Base-by-base conservation (phyloP, 1,140 invertebrate species). In the Goniozus legneri region DNA sequence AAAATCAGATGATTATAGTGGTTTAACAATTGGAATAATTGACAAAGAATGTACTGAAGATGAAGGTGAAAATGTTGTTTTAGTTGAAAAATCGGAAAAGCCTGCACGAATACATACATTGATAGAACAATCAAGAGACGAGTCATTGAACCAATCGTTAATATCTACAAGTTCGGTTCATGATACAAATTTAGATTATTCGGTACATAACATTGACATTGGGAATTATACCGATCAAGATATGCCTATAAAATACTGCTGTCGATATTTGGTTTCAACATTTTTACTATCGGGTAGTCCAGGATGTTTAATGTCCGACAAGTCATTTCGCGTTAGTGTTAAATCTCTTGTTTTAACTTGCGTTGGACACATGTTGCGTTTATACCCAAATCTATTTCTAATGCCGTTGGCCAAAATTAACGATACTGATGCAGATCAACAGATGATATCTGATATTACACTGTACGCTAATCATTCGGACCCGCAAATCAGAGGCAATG, bases 341-440 rank as follows among this genome's bases (percentile, higher is more conserved):
- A 93, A 94, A 76, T 84, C 87, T 1, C 79, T 92, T 22, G 87
- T 90, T 1, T 62, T 94, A 3, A 83, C 80, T 22, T 92, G 88
- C 67, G 60, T 95, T 2, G 80, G 82, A 2, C 80, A 82, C 34
- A 80, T 88, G 21, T 66, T 92, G 19, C 77, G 77, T 20, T 58
- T 92, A 21, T 83, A 84, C 60, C 89, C 92, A 1, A 75, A 82
- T 42, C 67, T 84, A n/a, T 81, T 91, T 37, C 64, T 72, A 18
- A 58, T 60, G 31, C 62, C 62, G 6, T 40, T 77, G 3, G 58
- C 65, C n/a, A 76, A 71, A 58, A 49, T 54, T 13, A 20, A 52
- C 2, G 59, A 42, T 36, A 39, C 32, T 8, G 50, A 63, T 3
- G 63, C 67, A 21, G 67, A 74, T 45, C 69, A 70, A 59, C 82